Evolutionary conservation across 2,888 invertebrate species (phyloP).

Genomic region (Microctonus brassicae): DNA sequence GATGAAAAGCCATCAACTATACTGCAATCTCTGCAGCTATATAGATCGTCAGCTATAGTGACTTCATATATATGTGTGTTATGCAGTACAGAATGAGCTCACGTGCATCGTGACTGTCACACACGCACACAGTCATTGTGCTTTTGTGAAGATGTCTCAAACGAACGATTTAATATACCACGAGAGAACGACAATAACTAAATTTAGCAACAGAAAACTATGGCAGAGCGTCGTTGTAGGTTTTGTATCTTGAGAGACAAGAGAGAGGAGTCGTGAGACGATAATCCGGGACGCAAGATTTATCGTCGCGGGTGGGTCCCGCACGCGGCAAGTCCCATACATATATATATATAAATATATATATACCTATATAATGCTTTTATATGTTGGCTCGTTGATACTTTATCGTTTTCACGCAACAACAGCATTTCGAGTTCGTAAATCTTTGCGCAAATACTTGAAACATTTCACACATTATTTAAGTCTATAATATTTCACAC

Average conservation of each 20-base stretch:
- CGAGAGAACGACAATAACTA: constrained; percentile 57
- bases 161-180: constrained; percentile 55
- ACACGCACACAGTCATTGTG: constrained; percentile 17
- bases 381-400: constrained; percentile 33
- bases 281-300: constrained; percentile 54
- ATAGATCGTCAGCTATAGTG: not conserved
- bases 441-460: constrained; percentile 7
- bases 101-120: constrained; percentile 11
- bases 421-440: constrained; percentile 19
- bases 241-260: constrained; percentile 19
- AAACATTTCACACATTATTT: constrained; percentile 11
- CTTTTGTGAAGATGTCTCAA: constrained; percentile 53
- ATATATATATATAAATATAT: not conserved
- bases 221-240: constrained; percentile 38
- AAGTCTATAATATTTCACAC: too few species aligned
- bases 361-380: not conserved
- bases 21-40: not conserved
- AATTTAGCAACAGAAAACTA: constrained; percentile 53
- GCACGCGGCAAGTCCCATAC: constrained; percentile 10
- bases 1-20: constrained; percentile 19
- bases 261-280: constrained; percentile 37
- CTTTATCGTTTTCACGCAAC: constrained; percentile 50
- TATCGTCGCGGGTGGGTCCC: constrained; percentile 48
- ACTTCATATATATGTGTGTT: not conserved
- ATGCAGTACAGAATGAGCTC: not conserved